phyloP scores from a whole-genome alignment of 2,113 vertebrate species.

The Calidris pygmaea region DNA sequence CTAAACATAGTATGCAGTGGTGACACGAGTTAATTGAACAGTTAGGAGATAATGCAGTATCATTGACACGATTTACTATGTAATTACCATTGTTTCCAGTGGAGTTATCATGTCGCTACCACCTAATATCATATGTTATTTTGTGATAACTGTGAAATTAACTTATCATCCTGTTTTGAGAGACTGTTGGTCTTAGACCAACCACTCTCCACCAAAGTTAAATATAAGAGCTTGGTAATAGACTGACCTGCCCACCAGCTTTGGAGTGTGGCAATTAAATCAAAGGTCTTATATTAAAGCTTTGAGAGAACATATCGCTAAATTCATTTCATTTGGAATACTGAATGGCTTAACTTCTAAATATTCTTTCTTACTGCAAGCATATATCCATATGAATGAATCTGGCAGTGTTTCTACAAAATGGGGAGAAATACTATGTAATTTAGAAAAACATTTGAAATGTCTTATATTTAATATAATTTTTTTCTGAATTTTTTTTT shows the following conservation, averaged over 20 bases:
- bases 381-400: background rate
- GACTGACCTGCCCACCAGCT: constrained; percentile 24
- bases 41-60: constrained; percentile 72
- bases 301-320: background rate
- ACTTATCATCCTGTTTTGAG: constrained; percentile 61
- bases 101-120: constrained; percentile 63
- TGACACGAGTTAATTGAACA: constrained; percentile 72
- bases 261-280: constrained; percentile 48
- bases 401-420: background rate
- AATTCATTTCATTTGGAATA: background rate
- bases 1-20: constrained; percentile 63
- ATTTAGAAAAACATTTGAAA: background rate
- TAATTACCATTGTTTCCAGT: constrained; percentile 74
- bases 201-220: constrained; percentile 27
- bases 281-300: background rate
- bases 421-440: background rate
- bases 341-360: background rate
- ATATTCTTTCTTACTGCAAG: background rate
- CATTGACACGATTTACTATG: constrained; percentile 70
- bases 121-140: constrained; percentile 69
- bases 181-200: constrained; percentile 52
- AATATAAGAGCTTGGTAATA: constrained; percentile 6
- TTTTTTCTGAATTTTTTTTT: background rate
- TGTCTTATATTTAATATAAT: background rate
- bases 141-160: constrained; percentile 68